Evolutionary conservation across 1,140 invertebrate species (phyloP), one percentile per base, ranked within the genome.

Genomic region (Melipona quadrifasciata): DNA sequence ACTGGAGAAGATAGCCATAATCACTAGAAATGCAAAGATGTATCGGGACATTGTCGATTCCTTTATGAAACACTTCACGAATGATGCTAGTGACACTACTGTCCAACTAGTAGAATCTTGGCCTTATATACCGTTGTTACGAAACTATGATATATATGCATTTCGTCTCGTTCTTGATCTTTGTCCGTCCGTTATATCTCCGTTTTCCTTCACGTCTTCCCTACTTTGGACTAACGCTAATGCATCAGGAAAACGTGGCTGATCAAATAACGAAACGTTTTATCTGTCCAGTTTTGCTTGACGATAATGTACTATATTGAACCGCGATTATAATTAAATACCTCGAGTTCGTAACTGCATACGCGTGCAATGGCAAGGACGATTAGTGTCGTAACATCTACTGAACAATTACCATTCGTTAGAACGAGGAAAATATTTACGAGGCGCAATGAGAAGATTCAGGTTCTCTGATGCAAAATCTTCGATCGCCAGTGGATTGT

Each of bases 41-140:
- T 61, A 8, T 39, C 79, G 78, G 12, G 83, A 81, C 83, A 85
- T 85, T 27, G 27, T 65, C 11, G 55, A 11, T 55, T 57, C 12
- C 10, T 53, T 72, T 80, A 1, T n/a, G 39, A 17, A 2, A 39
- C 19, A 47, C 12, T 17, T 71, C 31, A 34, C 14, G 31, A 24
- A 19, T 51, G 31, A n/a, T 47, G 68, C 68, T 72, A 74, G 19
- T 51, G 31, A n/a, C 57, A 74, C 68, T 72, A 74, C 51, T 70
- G 31, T 31, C 17, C 1, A n/a, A 12, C 51, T 31, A 11, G 19
- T 39, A 8, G 17, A 51, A 67, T 21, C 39, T 55, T 51, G 51
- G 21, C 31, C 77, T 57, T 82, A 57, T 82, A 82, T 67, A 82
- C 12, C 16, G 27, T 5, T 12, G 21, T 31, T 64, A 64, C 57